Conservation (phyloP, 2,113 vertebrate species). For the Thryonomys swinderianus region DNA sequence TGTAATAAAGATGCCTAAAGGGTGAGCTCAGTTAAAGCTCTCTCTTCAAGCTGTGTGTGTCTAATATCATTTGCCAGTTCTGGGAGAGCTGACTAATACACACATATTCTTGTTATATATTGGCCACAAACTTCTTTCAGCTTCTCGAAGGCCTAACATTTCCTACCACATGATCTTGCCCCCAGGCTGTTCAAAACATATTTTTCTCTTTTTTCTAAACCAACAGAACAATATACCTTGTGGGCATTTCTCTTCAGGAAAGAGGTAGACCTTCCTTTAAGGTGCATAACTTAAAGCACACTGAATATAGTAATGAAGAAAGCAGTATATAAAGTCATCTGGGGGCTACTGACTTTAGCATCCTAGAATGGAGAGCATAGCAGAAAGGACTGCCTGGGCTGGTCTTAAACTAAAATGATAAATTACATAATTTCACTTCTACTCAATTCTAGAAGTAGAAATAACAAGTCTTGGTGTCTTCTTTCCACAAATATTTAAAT, state of each 20-base stretch:
- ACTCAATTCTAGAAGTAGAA: background rate
- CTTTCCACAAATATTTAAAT: background rate
- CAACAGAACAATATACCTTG: background rate
- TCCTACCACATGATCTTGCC: too few species aligned
- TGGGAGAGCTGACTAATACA: background rate
- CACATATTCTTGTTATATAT: background rate
- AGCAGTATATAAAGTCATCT: background rate
- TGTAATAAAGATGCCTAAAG: background rate
- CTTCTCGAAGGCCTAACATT: background rate
- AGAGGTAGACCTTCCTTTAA: background rate
- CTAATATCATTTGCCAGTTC: background rate
- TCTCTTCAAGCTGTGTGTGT: background rate
- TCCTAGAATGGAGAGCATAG: background rate
- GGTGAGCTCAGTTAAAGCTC: background rate
- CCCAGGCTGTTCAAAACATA: background rate
- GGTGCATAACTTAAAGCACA: background rate
- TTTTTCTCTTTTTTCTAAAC: background rate
- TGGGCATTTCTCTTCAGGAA: background rate
- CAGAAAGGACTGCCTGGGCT: background rate
- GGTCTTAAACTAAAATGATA: too few species aligned
- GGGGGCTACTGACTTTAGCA: too few species aligned
- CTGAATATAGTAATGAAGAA: background rate
- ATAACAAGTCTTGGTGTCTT: background rate
- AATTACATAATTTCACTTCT: background rate
- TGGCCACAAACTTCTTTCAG: too few species aligned